Base-by-base conservation (phyloP, 2,888 invertebrate genomes). In the Ormyrus labotus region DNA sequence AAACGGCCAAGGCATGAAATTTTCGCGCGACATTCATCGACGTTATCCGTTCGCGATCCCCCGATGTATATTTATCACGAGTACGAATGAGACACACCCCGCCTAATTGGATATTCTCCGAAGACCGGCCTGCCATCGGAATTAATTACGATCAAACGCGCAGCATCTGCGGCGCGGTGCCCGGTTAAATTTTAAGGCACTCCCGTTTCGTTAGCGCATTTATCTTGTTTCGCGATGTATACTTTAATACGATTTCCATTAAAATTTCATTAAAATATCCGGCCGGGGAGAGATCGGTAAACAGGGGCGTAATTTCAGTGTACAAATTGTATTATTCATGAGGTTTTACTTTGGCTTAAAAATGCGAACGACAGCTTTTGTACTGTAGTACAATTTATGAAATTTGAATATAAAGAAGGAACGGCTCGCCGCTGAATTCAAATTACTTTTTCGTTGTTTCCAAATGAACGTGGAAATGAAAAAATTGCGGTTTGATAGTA, bases 201-300 rank as follows among this genome's bases (percentile, higher is more conserved):
- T 34, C 19, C 10, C 13, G 13, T 65, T 71, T 50, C 60, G 34
- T 70, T 70, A 70, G 69, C 57, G 69, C 57, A n/a, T 57, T n/a
- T 11, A 3, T 57, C 11, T 0, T 2, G 10, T 57, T 57, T 57
- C 34, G 34, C 34, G 34, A 34, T 19, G 2, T 34, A 34, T 34
- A 34, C 34, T 34, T 34, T 34, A 34, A 34, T 34, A 0, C 34
- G 34, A 34, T 34, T 34, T 34, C 34, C 34, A 34, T 34, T 34
- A 34, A 34, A 34, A 34, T 34, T 34, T 34, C 34, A 34, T 34
- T 2, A 34, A 19, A 19, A 19, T 19, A 34, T 34, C 34, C 34
- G 34, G 34, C 34, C 34, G 34, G 34, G 34, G 34, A 13, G 3
- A 34, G 34, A 34, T 34, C 34, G 34, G 34, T 34, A 34, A 34